Conservation (phyloP, 2,888 invertebrate genomes). For the Noctua fimbriata region DNA sequence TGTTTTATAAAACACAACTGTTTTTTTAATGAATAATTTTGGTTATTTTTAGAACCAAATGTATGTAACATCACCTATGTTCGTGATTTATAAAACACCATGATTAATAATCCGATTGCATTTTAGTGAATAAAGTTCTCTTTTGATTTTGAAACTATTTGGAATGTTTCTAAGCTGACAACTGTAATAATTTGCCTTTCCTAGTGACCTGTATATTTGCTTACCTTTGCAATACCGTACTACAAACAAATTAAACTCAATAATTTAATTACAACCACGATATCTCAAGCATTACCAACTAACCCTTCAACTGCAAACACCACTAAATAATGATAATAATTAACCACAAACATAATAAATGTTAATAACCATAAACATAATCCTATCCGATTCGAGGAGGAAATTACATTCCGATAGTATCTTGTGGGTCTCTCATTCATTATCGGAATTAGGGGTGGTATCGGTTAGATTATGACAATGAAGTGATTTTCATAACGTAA, state of each 20-base stretch:
- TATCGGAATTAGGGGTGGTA: conserved; percentile 78
- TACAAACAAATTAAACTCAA: not conserved
- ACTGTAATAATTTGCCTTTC: not conserved
- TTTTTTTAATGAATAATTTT: not conserved
- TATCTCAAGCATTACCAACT: conserved; percentile 7
- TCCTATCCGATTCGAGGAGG: conserved; percentile 67
- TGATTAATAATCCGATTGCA: not conserved
- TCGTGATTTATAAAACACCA: not conserved
- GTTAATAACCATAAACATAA: conserved; percentile 60
- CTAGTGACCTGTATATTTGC: not conserved
- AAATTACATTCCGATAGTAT: conserved; percentile 78
- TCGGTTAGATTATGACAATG: conserved; percentile 71
- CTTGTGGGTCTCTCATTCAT: conserved; percentile 76
- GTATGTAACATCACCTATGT: not conserved
- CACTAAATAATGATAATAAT: conserved; percentile 52
- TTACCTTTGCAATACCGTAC: not conserved
- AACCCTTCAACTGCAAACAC: conserved; percentile 38
- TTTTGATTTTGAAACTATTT: not conserved
- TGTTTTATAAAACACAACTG: not conserved
- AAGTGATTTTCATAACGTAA: conserved; percentile 71
- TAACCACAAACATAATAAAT: conserved; percentile 58
- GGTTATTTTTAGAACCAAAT: not conserved
- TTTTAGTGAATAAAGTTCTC: not conserved
- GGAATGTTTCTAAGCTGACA: not conserved
- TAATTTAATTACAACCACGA: not conserved